These are phyloP conservation scores for Podiceps cristatus DNA, from an alignment of 2,113 vertebrate genomes.

Conservation along the genomic window DNA sequence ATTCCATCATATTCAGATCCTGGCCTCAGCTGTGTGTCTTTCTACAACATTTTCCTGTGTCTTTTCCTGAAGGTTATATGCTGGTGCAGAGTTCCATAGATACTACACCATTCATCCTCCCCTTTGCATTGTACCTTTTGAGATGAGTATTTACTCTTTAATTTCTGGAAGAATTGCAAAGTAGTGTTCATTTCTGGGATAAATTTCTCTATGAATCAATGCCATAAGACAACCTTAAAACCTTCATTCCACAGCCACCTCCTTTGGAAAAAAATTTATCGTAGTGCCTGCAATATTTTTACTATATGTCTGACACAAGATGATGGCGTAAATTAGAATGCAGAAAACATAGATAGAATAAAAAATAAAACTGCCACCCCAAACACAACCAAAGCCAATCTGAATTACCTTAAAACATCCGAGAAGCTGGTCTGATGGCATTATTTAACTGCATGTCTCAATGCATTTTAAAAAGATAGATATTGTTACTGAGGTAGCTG, in stretches of 20 bases:
- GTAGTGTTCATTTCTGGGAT: neutral
- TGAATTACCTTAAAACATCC: neutral
- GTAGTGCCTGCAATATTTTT: neutral
- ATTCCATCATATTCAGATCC: neutral
- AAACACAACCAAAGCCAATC: neutral
- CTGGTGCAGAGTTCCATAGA: neutral
- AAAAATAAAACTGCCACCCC: neutral
- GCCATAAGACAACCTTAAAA: neutral
- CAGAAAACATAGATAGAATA: neutral
- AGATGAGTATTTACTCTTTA: neutral
- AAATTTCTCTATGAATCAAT: neutral
- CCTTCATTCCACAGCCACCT: neutral
- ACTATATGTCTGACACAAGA: neutral
- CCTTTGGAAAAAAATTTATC: neutral
- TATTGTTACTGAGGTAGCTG: neutral
- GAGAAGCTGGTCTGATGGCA: neutral
- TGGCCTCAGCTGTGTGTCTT: neutral
- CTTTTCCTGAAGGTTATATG: neutral
- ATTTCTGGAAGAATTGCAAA: neutral
- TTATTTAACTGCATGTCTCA: neutral
- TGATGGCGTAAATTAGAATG: neutral
- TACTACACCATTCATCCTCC: neutral
- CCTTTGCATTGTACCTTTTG: neutral
- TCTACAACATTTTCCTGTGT: rapidly evolving
- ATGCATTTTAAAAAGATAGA: neutral